A percentile compares a stretch with the other conserved stretches of the same genome.
Evolutionary conservation across 2,113 vertebrate genomes (phyloP).

Genomic region (Oryctolagus cuniculus): DNA sequence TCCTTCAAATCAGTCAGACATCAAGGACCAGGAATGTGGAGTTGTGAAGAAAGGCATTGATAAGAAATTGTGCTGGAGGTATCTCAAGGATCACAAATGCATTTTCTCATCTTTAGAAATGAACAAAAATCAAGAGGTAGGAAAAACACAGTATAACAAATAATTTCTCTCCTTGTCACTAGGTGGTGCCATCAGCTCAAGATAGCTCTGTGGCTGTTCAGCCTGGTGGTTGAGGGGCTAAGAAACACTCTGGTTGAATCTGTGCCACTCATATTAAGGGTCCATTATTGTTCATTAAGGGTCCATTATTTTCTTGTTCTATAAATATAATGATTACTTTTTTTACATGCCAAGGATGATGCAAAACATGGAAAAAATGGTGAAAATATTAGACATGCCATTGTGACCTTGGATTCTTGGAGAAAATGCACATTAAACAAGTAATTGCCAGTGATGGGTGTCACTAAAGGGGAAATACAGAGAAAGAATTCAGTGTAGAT

Average conservation of each 20-base stretch:
- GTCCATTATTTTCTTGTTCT: background rate
- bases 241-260: background rate
- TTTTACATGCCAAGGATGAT: background rate
- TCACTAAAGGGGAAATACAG: background rate
- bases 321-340: background rate
- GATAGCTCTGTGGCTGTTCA: background rate
- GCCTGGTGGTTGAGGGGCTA: background rate
- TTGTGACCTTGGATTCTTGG: background rate
- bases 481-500: background rate
- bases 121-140: background rate
- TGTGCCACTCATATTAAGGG: background rate
- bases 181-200: constrained; percentile 7
- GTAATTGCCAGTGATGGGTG: background rate
- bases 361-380: background rate
- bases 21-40: background rate
- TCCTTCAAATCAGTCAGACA: background rate
- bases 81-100: background rate
- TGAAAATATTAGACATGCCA: background rate
- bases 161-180: background rate
- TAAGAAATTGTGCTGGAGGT: too few relatives aligned
- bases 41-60: background rate
- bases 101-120: background rate
- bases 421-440: background rate
- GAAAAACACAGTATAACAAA: background rate
- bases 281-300: background rate